Base-by-base conservation (phyloP, 2,797 vertebrate genomes). In the Danio jaintianensis region DNA sequence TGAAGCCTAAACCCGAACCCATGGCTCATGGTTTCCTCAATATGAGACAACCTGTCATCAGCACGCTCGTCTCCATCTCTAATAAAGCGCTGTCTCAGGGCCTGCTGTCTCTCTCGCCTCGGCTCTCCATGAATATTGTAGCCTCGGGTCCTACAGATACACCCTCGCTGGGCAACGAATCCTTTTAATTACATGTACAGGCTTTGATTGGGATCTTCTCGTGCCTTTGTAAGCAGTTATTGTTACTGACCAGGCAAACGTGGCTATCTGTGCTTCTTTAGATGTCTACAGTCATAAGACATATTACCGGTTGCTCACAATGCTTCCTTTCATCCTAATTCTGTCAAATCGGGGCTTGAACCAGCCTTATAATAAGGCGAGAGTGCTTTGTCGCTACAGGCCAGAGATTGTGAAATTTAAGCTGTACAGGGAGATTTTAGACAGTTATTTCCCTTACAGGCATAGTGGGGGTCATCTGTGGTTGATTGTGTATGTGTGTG, bases 51-150 rank as follows among this genome's bases (percentile, higher is more conserved):
- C 80, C 88, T 91, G 87, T 92, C 90, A 91, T 90, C 78, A 63
- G 71, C 6, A 50, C 3, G 13, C 83, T 85, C 22, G 22, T 84
- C 82, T 90, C 83, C 77, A 82, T 74, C 67, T 55, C 80, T 77
- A 77, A 83, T 87, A 91, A 92, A 92, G 77, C 91, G 90, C 92
- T 91, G 90, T 89, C 88, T 93, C 90, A 91, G 91, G 91, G 83
- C 85, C 83, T 85, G 71, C 85, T 89, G 91, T 92, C 91, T 92
- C 89, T 90, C 87, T 83, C 62, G 87, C 87, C 88, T 86, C 75
- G 85, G 81, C 86, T 45, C 36, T 70, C 29, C 12, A 66, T 88
- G 84, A 89, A 75, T 77, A 38, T 18, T 45, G 79, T 87, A 48
- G 90, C 93, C 92, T 88, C 75, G 85, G 91, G 91, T 90, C 70